Evolutionary conservation across 2,888 invertebrate species (phyloP), one percentile per base, ranked within the genome.

Genomic region (Morpho deidamia): DNA sequence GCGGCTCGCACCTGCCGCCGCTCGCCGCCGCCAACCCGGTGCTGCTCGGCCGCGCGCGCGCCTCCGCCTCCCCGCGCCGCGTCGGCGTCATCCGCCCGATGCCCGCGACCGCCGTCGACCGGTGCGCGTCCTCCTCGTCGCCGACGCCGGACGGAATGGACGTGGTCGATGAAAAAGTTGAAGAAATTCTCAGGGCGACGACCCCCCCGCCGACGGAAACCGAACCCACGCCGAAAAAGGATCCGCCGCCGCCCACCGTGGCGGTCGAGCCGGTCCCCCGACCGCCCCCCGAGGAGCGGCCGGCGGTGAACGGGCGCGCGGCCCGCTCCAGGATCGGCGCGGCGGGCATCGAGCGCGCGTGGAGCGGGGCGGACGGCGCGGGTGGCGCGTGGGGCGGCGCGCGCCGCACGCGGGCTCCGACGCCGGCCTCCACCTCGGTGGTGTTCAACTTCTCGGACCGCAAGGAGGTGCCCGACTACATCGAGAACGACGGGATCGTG

Each of bases 381-480:
- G 10, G 47, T 40, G 41, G 12, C 61, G 65, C 52, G 62, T 60
- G 41, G 60, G 62, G 57, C 69, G 63, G 54, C 37, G 44, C 64
- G 60, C 64, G 70, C 52, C 65, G 66, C 63, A 67, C 74, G 66
- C 74, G 75, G 50, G 68, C 68, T 34, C 76, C 81, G 8, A 68
- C 77, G 48, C 72, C 81, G 58, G 88, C 92, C 64, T 88, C 92
- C 72, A 94, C 93, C 66, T 94, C 94, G 65, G 93, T 96, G 87
- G 95, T 96, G 63, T 97, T 97, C 89, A 96, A 97, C 90, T 97
- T 97, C 85, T 95, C 94, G 64, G 91, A 93, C 82, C 92, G 95
- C 73, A 95, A 95, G 83, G 95, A 95, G 72, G 95, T 96, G 71
- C 97, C 97, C 48, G 96, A 97, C 91, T 96, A 97, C 84, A 95